These are phyloP conservation scores for Passerculus sandwichensis DNA, from an alignment of 2,797 vertebrate genomes.

Conservation along the genomic window DNA sequence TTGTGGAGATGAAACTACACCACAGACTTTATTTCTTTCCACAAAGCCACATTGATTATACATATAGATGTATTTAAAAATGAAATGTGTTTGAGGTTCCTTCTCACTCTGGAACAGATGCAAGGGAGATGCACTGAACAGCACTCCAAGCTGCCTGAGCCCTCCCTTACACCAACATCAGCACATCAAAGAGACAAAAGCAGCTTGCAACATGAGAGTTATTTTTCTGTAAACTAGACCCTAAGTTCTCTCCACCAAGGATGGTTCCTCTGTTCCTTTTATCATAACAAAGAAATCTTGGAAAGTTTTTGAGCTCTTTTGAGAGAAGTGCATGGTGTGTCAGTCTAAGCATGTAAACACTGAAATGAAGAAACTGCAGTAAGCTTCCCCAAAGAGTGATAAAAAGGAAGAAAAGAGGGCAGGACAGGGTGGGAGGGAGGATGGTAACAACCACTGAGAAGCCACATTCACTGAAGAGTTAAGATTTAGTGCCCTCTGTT, in stretches of 20 bases:
- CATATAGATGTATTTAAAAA: neutral
- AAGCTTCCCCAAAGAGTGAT: neutral
- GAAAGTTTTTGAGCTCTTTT: slow-evolving; percentile 7
- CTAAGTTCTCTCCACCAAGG: slow-evolving; percentile 12
- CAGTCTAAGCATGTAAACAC: slow-evolving; percentile 25
- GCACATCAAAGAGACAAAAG: neutral
- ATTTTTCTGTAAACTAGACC: neutral
- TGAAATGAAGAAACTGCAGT: neutral
- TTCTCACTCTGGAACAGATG: neutral
- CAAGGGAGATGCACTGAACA: neutral
- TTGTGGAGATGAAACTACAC: neutral
- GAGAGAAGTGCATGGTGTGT: neutral
- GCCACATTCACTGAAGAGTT: slow-evolving; percentile 17
- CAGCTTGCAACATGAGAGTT: neutral
- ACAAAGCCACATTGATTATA: neutral
- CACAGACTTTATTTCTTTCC: neutral
- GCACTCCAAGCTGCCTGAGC: neutral
- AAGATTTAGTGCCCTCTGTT: slow-evolving; percentile 35
- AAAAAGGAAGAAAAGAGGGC: neutral
- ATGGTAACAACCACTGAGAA: neutral
- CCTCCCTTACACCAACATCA: neutral
- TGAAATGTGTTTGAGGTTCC: neutral
- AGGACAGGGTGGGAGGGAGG: neutral
- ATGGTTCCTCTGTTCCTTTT: neutral
- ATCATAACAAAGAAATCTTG: slow-evolving; percentile 7